phyloP scores from a whole-genome alignment of 53 echinoderm and acorn worm genomes.

The Antedon mediterranea region DNA sequence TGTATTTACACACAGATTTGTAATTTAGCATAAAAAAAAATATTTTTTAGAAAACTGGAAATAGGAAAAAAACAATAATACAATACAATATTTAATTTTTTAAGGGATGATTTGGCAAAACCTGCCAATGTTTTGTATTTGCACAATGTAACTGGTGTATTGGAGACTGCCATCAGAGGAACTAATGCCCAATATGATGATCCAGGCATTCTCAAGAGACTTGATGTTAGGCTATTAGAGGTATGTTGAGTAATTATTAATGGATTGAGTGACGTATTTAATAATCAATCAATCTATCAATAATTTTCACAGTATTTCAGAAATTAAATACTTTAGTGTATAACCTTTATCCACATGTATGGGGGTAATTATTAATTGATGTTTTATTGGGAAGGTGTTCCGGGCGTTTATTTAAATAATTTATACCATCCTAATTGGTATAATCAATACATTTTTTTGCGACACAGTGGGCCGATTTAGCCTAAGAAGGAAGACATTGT shows the following conservation, averaged over 20 bases:
- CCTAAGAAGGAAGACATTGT: too few relatives aligned
- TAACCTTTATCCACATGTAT: not conserved
- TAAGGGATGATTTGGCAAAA: slow-evolving; percentile 77
- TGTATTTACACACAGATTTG: too few relatives aligned
- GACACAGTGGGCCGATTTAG: too few relatives aligned
- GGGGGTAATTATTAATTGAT: too few relatives aligned
- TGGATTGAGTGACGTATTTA: not conserved
- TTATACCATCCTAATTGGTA: too few relatives aligned
- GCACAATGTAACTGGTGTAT: slow-evolving; percentile 74
- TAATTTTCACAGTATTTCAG: not conserved
- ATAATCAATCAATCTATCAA: too few relatives aligned
- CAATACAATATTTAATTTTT: not conserved
- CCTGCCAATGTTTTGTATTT: slow-evolving; percentile 75
- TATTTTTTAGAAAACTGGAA: too few relatives aligned
- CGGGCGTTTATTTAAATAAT: too few relatives aligned
- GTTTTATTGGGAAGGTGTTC: too few relatives aligned
- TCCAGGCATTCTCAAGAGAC: slow-evolving; percentile 59
- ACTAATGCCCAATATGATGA: slow-evolving; percentile 98
- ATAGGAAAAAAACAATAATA: too few relatives aligned
- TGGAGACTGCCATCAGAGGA: slow-evolving; percentile 87
- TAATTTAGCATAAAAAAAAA: too few relatives aligned
- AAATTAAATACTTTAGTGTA: not conserved
- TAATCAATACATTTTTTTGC: too few relatives aligned
- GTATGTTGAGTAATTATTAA: slow-evolving; percentile 22
- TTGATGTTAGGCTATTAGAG: slow-evolving; percentile 84